A percentile compares a stretch with the other conserved stretches of the same genome.
Conservation (phyloP, 2,797 vertebrate genomes). For the Hypotaenidia philippensis region DNA sequence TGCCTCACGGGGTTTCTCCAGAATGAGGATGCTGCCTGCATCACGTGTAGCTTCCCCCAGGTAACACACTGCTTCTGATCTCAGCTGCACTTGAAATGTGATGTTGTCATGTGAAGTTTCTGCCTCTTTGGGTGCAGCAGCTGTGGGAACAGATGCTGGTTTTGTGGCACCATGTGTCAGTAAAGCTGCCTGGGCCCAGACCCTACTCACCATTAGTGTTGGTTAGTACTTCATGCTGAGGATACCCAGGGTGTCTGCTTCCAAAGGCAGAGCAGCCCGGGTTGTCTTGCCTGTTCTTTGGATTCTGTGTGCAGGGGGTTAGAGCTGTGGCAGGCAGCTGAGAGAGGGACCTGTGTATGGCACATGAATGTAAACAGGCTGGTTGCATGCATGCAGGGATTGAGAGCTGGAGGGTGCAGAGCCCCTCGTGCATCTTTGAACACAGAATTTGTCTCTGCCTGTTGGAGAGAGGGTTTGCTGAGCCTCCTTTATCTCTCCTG, state of each 20-base stretch:
- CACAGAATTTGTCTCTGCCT: not conserved
- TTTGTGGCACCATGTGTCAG: not conserved
- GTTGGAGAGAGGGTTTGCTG: not conserved
- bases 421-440: not conserved
- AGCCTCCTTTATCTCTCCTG: not conserved
- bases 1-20: not conserved
- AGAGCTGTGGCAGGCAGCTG: not conserved
- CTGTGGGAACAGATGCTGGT: not conserved
- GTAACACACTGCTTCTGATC: not conserved
- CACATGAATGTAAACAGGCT: not conserved
- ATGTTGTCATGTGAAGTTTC: not conserved
- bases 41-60: not conserved
- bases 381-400: not conserved
- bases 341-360: accelerated
- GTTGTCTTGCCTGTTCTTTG: not conserved
- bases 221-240: not conserved
- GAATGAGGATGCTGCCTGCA: not conserved
- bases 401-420: not conserved
- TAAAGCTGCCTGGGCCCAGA: not conserved
- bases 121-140: not conserved
- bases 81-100: not conserved
- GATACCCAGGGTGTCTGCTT: not conserved
- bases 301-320: not conserved
- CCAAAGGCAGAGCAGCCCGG: not conserved
- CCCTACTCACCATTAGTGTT: not conserved